Base-by-base conservation (phyloP, 2,113 vertebrate species). In the Scomber scombrus region DNA sequence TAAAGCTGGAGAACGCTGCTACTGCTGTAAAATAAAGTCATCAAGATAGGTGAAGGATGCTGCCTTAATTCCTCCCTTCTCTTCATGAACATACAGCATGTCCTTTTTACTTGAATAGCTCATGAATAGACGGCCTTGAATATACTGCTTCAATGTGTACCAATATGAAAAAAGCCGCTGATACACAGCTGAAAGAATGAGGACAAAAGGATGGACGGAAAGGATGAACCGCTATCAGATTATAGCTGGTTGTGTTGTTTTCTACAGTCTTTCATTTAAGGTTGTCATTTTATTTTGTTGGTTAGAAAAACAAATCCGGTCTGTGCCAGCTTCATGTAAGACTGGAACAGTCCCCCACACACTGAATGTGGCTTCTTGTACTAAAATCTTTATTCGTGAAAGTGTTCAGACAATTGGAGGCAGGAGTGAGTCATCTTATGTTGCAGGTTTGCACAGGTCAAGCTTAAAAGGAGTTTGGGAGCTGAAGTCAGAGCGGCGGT, bases 181-280 rank as follows among this genome's bases (percentile, higher is more conserved):
- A 80, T 71, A 40, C 18, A 7, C 54, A 4, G 65, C 79, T 82
- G 81, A 89, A 80, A 82, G 83, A 84, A 87, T 79, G 61, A 80
- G 79, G 88, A 78, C 84, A 81, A 76, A 84, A 74, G 63, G 54
- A 51, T 76, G 72, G 68, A 46, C 43, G 5, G 66, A 72, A 67
- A 23, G 56, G 62, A 62, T 66, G 50, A 65, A 61, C 18, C 45
- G 54, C 11, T 61, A 69, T 69, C 71, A 23, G 31, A 83, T 73
- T 57, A 65, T 51, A 66, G 57, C 51, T 3, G n/a, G 40, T 23
- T 26, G 1, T 49, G 54, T 56, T 49, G 54, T 56, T 65, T 75
- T 74, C 34, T 45, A 19, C 18, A 1, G 19, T 49, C 2, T 43
- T 45, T 43, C 7, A 14, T 4, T 50, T 14, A 54, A 67, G 69